Base-by-base conservation (phyloP, 2,797 vertebrate genomes). In the Ammospiza maritima region DNA sequence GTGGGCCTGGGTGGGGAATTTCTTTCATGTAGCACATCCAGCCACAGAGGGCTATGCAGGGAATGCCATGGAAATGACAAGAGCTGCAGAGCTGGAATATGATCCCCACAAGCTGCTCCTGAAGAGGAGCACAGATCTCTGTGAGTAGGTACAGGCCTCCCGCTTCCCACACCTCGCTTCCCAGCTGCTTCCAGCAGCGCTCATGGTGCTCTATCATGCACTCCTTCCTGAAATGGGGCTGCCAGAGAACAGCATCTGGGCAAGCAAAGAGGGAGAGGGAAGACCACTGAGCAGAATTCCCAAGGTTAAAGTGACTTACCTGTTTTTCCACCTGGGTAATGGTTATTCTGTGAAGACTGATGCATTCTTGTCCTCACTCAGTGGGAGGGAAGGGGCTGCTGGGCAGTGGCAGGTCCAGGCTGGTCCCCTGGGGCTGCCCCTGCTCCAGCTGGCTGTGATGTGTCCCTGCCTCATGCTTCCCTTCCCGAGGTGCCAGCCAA, bases 131-230 rank as follows among this genome's bases (percentile, higher is more conserved):
- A 62, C 18, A 17, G 20, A 16, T 47, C 62, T 60, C 53, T 42
- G 22, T 36, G 23, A 56, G 38, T 23, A 73, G 44, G 47, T 32
- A 15, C 20, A 38, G 40, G 21, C 34, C 53, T 48, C 13, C 36
- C 6, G 5, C 26, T 71, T 48, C 16, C 34, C 2, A 0, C 2
- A 2, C 7, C 54, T 78, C 4, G 0, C 44, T 69, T 72, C 47
- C 27, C 77, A 70, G 0, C 19, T 1, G 8, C 40, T 83, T 70
- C 65, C 79, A 79, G n/a, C 36, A 45, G 50, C 32, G 9, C 10
- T 34, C 29, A 11, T 32, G 47, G 17, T 72, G 47, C 36, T 30
- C 42, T 47, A 2, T 40, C 30, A 34, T 2, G 3, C 34, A 67
- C 26, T 45, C 40, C 57, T 79, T 85, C 48, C 48, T 67, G 82